A percentile compares a stretch with the other conserved stretches of the same genome.
phyloP scores from a whole-genome alignment of 30 jellyfish, hydroid and myxozoan genomes.

The Aurelia sp. region DNA sequence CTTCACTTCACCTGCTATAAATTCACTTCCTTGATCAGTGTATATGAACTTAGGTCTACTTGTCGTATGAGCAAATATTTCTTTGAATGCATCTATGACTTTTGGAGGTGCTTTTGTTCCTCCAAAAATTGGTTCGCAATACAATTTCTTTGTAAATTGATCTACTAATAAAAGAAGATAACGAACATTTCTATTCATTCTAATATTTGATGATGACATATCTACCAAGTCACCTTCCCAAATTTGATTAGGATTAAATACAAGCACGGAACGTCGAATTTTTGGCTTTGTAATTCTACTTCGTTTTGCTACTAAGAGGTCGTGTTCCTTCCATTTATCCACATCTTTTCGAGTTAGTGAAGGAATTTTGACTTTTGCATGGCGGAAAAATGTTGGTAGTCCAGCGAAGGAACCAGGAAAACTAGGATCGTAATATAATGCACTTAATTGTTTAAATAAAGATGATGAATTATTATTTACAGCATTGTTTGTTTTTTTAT shows the following conservation, averaged over 20 bases:
- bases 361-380: neutral
- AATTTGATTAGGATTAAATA: no score
- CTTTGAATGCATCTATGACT: neutral
- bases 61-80: neutral
- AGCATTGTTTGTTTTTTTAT: no score
- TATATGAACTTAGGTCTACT: neutral
- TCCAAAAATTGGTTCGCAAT: neutral
- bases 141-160: neutral
- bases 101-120: neutral
- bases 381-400: neutral
- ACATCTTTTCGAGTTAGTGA: neutral
- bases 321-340: neutral
- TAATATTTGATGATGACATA: neutral
- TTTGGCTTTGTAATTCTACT: no score
- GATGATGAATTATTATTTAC: no score
- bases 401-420: neutral
- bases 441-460: no score
- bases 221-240: neutral
- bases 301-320: no score
- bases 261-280: neutral
- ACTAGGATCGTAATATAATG: neutral
- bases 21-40: conserved; percentile 1
- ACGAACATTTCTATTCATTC: neutral
- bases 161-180: neutral
- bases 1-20: neutral